phyloP scores from a whole-genome alignment of 2,797 vertebrate genomes.

The Florisuga fusca region DNA sequence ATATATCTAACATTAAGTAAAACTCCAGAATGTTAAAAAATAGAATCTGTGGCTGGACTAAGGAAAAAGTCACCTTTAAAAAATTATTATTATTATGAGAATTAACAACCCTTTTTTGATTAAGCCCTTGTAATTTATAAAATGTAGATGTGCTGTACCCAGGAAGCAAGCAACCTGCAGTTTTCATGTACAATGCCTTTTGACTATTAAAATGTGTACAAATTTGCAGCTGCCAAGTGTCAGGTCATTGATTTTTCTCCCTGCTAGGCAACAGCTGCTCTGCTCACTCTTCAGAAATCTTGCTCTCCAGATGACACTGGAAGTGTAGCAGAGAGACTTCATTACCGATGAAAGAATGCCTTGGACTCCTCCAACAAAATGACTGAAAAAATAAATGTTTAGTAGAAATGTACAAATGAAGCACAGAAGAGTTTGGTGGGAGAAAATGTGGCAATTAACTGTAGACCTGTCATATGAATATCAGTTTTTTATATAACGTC shows the following conservation, averaged over 20 bases:
- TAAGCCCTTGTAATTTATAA: background rate
- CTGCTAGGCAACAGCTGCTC: conserved; percentile 44
- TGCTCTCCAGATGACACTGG: conserved; percentile 34
- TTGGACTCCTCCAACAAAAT: background rate
- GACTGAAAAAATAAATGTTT: background rate
- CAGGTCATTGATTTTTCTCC: conserved; percentile 7
- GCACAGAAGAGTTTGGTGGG: background rate
- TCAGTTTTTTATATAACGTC: background rate
- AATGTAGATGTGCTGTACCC: background rate
- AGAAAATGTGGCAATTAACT: background rate
- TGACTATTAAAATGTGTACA: conserved; percentile 30
- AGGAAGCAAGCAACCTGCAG: background rate
- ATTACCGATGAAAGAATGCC: conserved; percentile 38
- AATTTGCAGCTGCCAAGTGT: conserved; percentile 22
- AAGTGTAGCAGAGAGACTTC: conserved; percentile 10
- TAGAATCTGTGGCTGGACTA: background rate
- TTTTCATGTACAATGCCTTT: background rate
- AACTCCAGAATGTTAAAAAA: background rate
- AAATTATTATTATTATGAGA: background rate
- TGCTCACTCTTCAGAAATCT: conserved; percentile 24
- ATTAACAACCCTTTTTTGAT: background rate
- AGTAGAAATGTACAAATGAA: background rate
- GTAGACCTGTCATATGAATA: background rate
- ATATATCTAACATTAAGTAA: background rate
- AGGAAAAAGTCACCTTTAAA: background rate